phyloP scores from a whole-genome alignment of 2,888 invertebrate genomes.

The Aspidiotus rigidus region DNA sequence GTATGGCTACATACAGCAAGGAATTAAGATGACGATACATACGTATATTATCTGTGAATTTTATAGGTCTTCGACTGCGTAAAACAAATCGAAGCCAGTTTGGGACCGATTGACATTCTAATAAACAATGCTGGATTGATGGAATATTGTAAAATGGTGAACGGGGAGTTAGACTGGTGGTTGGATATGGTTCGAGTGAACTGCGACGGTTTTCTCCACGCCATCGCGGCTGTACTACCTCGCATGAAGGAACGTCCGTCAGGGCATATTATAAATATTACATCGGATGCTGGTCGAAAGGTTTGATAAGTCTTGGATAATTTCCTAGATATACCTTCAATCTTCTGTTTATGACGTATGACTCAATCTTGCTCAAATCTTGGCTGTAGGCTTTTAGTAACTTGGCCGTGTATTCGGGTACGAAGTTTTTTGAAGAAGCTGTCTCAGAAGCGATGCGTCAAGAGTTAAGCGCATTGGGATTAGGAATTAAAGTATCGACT shows the following conservation, averaged over 20 bases:
- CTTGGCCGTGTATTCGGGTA: slow-evolving; percentile 40
- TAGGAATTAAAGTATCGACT: slow-evolving; percentile 39
- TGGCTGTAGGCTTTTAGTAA: slow-evolving; percentile 38
- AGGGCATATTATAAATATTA: slow-evolving; percentile 47
- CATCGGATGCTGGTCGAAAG: slow-evolving; percentile 39
- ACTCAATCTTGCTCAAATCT: not conserved
- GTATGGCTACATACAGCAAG: not conserved
- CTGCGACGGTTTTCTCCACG: slow-evolving; percentile 38
- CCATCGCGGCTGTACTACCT: slow-evolving; percentile 44
- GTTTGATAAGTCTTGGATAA: slow-evolving; percentile 30
- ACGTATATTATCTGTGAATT: not conserved
- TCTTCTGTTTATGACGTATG: too few species aligned
- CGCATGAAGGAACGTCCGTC: slow-evolving; percentile 42
- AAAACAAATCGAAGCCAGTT: slow-evolving; percentile 35
- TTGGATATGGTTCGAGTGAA: slow-evolving; percentile 45
- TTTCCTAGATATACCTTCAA: too few species aligned
- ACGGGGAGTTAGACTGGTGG: slow-evolving; percentile 47
- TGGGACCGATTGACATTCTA: slow-evolving; percentile 45
- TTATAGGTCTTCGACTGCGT: slow-evolving; percentile 16
- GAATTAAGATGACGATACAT: not conserved
- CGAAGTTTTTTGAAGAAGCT: slow-evolving; percentile 39
- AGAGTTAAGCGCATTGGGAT: slow-evolving; percentile 37
- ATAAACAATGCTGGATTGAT: slow-evolving; percentile 49
- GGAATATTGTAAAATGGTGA: slow-evolving; percentile 42
- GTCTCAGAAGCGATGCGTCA: slow-evolving; percentile 38